Percentiles rank a stretch among this genome's conserved stretches.
Evolutionary conservation across 2,888 invertebrate genomes (phyloP).

Genomic region (Agapostemon virescens): DNA sequence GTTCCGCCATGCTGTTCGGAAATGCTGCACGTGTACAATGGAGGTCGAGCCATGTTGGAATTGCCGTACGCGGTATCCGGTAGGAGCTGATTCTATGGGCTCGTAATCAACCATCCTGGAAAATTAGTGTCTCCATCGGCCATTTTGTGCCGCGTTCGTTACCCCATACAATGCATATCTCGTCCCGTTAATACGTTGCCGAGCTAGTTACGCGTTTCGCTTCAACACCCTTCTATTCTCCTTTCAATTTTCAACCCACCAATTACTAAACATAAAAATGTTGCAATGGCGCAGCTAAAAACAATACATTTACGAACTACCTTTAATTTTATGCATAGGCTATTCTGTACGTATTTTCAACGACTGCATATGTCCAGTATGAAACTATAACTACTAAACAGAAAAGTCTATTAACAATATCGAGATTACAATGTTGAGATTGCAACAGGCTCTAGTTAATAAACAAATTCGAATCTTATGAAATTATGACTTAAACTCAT

Average conservation of each 20-base stretch:
- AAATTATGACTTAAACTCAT: too few relatives aligned
- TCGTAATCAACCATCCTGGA: constrained; percentile 24
- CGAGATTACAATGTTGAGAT: not conserved
- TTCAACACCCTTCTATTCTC: not conserved
- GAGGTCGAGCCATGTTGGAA: constrained; percentile 14
- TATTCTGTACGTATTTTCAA: too few relatives aligned
- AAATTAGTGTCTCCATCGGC: constrained; percentile 29
- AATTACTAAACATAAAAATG: not conserved
- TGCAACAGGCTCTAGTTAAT: not conserved
- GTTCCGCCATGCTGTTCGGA: not conserved
- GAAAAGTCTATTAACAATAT: not conserved
- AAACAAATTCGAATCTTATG: too few relatives aligned
- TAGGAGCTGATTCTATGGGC: constrained; percentile 20
- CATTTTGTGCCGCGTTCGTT: constrained; percentile 17
- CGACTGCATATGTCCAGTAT: too few relatives aligned
- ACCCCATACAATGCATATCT: not conserved
- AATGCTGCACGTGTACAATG: constrained; percentile 17
- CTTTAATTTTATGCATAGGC: too few relatives aligned
- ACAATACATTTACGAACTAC: too few relatives aligned
- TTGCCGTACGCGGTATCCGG: constrained; percentile 3
- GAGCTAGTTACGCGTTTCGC: not conserved
- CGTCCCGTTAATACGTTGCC: not conserved
- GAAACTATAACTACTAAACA: too few relatives aligned
- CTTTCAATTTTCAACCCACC: not conserved
- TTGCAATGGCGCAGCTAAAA: not conserved